Conservation (phyloP, 2,113 vertebrate genomes). For the Crotophaga sulcirostris region DNA sequence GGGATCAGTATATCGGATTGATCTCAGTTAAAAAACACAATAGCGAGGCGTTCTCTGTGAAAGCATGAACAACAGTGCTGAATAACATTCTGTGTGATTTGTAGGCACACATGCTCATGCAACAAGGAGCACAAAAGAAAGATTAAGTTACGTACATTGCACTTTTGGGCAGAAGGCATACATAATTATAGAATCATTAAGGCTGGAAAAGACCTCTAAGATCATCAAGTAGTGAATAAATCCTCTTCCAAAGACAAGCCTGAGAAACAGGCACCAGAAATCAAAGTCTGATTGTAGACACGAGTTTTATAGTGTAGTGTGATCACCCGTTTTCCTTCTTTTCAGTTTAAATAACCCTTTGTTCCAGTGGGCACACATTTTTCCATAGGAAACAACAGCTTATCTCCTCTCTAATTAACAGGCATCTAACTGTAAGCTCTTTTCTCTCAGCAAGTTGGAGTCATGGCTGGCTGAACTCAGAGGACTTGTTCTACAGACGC, state of each 20-base stretch:
- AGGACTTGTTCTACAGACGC: accelerated
- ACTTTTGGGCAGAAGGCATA: background rate
- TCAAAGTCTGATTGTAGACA: background rate
- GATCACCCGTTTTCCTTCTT: background rate
- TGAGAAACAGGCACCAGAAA: background rate
- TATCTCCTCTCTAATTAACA: background rate
- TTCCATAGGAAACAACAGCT: background rate
- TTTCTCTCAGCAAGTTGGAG: background rate
- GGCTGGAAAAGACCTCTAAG: no score
- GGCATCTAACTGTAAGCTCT: background rate
- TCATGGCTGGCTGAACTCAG: background rate
- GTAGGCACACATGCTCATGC: no score
- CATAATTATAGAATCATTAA: no score
- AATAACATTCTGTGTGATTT: background rate
- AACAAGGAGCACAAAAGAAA: background rate
- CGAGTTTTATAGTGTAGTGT: background rate
- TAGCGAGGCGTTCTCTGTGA: background rate
- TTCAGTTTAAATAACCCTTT: background rate
- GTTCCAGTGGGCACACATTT: background rate
- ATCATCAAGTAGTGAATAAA: background rate
- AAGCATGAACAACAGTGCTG: background rate
- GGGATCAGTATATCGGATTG: background rate
- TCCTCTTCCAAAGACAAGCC: background rate
- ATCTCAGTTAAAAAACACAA: background rate
- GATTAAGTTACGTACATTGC: background rate